Percentiles rank a stretch among this genome's conserved stretches.
Conservation (phyloP, 2,888 invertebrate genomes). For the Amblyjoppa proteus region DNA sequence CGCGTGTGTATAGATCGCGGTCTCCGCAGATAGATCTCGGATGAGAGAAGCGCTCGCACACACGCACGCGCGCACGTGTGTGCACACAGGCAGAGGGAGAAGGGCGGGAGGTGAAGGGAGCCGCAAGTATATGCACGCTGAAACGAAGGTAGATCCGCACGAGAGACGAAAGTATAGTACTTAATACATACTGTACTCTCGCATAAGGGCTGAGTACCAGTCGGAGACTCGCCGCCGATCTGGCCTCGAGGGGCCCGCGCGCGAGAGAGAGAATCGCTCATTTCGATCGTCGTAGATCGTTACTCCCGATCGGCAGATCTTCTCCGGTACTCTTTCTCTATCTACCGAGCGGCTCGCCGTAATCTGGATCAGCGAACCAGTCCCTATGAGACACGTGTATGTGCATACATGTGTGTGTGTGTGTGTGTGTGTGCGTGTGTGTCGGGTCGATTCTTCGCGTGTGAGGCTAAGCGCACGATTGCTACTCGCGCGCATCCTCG, state of each 20-base stretch:
- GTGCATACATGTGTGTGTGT: no score
- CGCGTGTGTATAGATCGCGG: constrained; percentile 48
- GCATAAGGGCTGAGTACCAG: constrained; percentile 2
- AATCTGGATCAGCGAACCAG: constrained; percentile 67
- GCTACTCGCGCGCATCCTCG: constrained; percentile 44
- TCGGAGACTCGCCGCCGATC: constrained; percentile 20
- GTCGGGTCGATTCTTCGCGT: constrained; percentile 13
- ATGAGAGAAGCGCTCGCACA: not conserved
- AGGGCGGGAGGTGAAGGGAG: constrained; percentile 14
- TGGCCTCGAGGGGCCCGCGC: constrained; percentile 65
- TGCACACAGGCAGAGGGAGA: not conserved
- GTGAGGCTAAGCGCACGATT: constrained; percentile 43
- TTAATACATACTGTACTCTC: constrained; percentile 28
- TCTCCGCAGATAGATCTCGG: constrained; percentile 25
- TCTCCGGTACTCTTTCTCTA: constrained; percentile 44
- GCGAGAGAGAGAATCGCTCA: constrained; percentile 74
- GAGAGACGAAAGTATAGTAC: constrained; percentile 43
- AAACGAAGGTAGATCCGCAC: constrained; percentile 42
- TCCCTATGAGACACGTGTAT: constrained; percentile 20
- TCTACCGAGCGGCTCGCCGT: constrained; percentile 51
- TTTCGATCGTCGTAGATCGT: constrained; percentile 79
- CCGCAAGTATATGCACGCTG: constrained; percentile 10
- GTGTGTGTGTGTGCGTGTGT: no score
- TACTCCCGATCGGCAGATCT: constrained; percentile 74
- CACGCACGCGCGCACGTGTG: no score